Evolutionary conservation across 2,888 invertebrate genomes (phyloP), one percentile per base, ranked within the genome.

Genomic region (Galerucella pusilla): DNA sequence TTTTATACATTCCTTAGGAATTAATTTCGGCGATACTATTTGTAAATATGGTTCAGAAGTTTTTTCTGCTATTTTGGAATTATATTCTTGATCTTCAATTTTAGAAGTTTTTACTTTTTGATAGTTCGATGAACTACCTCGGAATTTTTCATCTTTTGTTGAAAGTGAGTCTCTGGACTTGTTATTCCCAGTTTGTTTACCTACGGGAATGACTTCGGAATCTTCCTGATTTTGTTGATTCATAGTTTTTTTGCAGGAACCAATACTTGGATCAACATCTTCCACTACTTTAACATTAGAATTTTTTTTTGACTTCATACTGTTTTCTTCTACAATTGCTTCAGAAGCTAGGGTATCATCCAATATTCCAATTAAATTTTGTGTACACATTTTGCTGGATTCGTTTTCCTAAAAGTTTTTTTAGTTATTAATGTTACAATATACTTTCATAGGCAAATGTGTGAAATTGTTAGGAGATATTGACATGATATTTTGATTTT

Each of bases 1-100:
- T 75, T 78, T 82, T 45, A 67, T 75, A 52, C 75, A 80, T 49
- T 74, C 75, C 10, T 20, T 16, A 49, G 69, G 54, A 11, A 0
- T n/a, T 68, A n/a, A n/a, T 12, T 28, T 67, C 14, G n/a, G 12
- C 10, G n/a, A 10, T 63, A 46, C n/a, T 10, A 16, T 28, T 65
- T 12, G 14, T 65, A 25, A 16, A 12, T 5, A 4, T n/a, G 11
- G 5, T 45, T 42, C 5, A 12, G 28, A 7, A 57, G 16, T 16
- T 57, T 57, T 16, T 57, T 57, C 10, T 20, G 57, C 6, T 16
- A 16, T 1, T 57, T 57, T 57, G n/a, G 16, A 64, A 28, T 59
- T 72, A n/a, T n/a, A 6, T 60, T 12, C 66, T 25, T 14, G 11
- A 25, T 66, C 28, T 14, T 25, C 45, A 28, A 60, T 54, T 67